Percentiles rank a stretch among this genome's conserved stretches.
These are phyloP conservation scores for Hypercompe scribonia DNA, from an alignment of 2,888 invertebrate genomes.

Conservation along the genomic window DNA sequence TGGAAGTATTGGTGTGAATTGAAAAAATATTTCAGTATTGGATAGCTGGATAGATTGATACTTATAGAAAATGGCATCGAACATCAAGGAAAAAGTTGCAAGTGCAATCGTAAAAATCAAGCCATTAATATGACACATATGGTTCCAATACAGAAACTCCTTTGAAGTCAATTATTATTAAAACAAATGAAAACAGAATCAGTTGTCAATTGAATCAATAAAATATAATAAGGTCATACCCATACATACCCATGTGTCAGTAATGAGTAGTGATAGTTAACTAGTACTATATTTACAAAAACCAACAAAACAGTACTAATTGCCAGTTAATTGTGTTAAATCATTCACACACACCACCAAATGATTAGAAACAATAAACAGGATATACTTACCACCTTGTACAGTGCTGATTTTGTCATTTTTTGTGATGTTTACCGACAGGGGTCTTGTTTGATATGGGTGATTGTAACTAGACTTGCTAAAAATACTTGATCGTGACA, in stretches of 20 bases:
- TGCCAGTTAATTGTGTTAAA: constrained; percentile 32
- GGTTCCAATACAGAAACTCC: no score
- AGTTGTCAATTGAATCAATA: neutral
- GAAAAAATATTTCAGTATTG: no score
- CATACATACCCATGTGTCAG: neutral
- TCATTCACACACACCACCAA: constrained; percentile 40
- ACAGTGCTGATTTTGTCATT: constrained; percentile 77
- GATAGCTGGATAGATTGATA: no score
- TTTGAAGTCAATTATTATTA: neutral
- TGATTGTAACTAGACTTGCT: constrained; percentile 80
- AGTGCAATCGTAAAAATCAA: no score
- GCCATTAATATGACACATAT: no score
- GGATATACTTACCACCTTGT: constrained; percentile 77
- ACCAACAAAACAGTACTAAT: neutral
- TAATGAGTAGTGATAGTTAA: neutral
- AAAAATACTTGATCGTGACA: constrained; percentile 77
- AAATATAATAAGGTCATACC: neutral
- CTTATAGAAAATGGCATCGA: no score
- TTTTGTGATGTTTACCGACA: constrained; percentile 82
- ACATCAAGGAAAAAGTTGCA: no score
- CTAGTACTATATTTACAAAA: neutral
- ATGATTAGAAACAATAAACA: constrained; percentile 50
- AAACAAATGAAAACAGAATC: neutral
- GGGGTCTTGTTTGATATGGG: constrained; percentile 82
- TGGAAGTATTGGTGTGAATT: no score